Evolutionary conservation across 2,797 vertebrate genomes (phyloP), one percentile per base, ranked within the genome.

Genomic region (Enteromius viviparus): DNA sequence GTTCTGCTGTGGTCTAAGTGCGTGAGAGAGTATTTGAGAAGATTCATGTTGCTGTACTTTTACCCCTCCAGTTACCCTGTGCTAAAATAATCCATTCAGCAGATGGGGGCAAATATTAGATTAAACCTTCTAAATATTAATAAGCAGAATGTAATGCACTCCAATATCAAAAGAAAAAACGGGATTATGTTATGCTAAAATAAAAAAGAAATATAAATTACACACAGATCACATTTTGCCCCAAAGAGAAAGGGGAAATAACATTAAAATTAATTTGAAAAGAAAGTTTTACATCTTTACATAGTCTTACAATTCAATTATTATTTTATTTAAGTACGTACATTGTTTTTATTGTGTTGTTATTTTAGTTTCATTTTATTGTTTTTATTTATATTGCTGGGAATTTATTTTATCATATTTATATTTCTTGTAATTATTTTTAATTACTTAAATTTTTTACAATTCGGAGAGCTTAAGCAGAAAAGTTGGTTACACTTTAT

Each of bases 1-100:
- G 14, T 85, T 26, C 19, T 62, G 45, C 75, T 74, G 71, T 71
- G 79, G 45, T 45, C 78, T 76, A 65, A 51, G 78, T 85, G 72
- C 66, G 45, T 64, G 23, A 55, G 79, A 51, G 42, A 69, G 51
- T 47, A 19, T 75, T 62, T 78, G 23, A 84, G 37, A 78, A 78
- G 53, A 71, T 71, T 70, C 45, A 60, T 81, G 42, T 62, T 76
- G 69, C 70, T 15, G 34, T 45, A 68, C 40, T 79, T 23, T 71
- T 76, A 72, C 21, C 53, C 9, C 47, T n/a, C 4, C 11, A 26
- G 62, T 84, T 47, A 69, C 42, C 17, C 58, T 72, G 60, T 53
- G 26, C 2, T 79, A 49, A 68, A 78, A 26, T 32, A 40, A 55
- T 58, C 49, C 21, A 32, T 84, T 45, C 32, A 62, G 32, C 84